Percentiles rank a stretch among this genome's conserved stretches.
Conservation (phyloP, 2,797 vertebrate genomes). For the Nyctibius grandis region DNA sequence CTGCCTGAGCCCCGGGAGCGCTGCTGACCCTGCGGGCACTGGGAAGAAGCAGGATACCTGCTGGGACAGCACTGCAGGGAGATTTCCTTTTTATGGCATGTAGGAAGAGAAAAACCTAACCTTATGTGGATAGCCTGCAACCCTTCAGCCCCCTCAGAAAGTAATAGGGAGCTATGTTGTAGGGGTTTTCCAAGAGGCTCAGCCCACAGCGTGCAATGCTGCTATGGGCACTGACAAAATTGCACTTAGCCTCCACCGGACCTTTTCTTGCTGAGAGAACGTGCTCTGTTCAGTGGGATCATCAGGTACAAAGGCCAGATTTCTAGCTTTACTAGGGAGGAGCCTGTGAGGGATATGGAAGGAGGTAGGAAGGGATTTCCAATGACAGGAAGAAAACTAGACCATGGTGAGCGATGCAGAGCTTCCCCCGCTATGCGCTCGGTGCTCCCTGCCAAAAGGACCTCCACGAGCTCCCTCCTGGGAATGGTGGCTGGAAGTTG, state of each 20-base stretch:
- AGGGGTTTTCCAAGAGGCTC: not conserved
- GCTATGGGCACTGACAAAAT: not conserved
- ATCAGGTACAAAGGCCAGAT: not conserved
- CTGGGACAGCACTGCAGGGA: fast-evolving
- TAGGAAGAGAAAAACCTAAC: not conserved
- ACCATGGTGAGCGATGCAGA: fast-evolving
- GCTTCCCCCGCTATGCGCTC: not conserved
- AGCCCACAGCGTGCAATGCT: fast-evolving
- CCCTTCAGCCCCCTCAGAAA: not conserved
- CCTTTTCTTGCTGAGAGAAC: not conserved
- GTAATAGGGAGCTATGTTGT: not conserved
- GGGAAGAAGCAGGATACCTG: not conserved
- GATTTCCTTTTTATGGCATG: not conserved
- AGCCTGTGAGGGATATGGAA: not conserved
- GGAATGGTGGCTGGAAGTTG: fast-evolving
- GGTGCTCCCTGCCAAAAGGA: not conserved
- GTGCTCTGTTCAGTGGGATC: not conserved
- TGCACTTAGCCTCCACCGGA: not conserved
- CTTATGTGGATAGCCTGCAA: not conserved
- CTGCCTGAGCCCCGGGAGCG: not conserved
- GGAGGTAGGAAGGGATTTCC: not conserved
- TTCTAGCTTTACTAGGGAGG: not conserved
- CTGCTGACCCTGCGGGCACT: not conserved
- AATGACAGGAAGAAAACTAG: not conserved
- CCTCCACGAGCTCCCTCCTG: not conserved